Conservation (phyloP, 2,797 vertebrate genomes). For the Poecilia gillii region DNA sequence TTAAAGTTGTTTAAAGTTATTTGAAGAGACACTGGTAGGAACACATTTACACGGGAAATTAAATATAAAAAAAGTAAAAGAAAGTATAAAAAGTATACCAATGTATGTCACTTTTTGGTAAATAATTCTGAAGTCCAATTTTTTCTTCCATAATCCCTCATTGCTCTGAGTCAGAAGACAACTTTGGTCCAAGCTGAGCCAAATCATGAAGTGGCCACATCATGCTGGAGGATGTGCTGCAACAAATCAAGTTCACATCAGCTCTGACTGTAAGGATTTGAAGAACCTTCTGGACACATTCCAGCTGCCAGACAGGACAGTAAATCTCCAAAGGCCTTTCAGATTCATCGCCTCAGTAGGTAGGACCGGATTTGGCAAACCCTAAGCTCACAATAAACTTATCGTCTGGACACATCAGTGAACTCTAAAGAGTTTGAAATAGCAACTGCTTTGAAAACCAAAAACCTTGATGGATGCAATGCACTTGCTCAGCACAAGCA, state of each 20-base stretch:
- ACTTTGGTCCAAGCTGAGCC: neutral
- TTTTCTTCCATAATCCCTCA: neutral
- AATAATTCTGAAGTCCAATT: neutral
- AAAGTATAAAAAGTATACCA: neutral
- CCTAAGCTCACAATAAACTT: neutral
- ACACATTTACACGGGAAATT: neutral
- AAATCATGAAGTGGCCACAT: neutral
- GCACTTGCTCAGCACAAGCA: constrained; percentile 16
- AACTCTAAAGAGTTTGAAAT: neutral
- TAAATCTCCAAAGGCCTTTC: neutral
- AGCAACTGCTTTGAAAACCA: constrained; percentile 7
- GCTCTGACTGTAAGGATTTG: neutral
- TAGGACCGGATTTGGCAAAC: neutral
- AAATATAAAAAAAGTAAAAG: neutral
- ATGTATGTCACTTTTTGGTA: neutral
- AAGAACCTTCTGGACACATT: neutral
- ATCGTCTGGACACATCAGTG: neutral
- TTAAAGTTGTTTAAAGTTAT: neutral
- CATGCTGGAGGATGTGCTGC: neutral
- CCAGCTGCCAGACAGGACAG: neutral
- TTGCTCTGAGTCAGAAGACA: neutral
- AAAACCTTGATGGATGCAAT: neutral
- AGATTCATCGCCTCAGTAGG: constrained; percentile 1
- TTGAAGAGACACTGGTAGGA: neutral
- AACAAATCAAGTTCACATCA: neutral